A percentile compares a stretch with the other conserved stretches of the same genome.
Evolutionary conservation across 2,888 invertebrate genomes (phyloP).

Genomic region (Macrostomum cliftonense): DNA sequence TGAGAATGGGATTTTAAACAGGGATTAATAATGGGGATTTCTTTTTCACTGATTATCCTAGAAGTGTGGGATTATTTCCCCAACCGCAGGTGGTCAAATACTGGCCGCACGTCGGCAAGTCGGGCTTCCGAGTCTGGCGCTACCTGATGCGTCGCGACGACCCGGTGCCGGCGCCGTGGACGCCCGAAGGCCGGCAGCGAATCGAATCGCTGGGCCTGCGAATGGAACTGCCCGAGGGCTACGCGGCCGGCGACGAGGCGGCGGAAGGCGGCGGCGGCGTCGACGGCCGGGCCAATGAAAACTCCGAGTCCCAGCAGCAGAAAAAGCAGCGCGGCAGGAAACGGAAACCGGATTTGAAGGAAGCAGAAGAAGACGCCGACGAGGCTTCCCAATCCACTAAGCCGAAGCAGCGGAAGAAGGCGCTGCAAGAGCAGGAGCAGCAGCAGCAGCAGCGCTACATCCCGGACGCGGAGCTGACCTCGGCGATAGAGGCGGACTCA

Average conservation of each 20-base stretch:
- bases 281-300: neutral
- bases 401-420: too few species aligned
- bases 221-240: conserved; percentile 21
- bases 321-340: neutral
- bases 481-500: conserved; percentile 44
- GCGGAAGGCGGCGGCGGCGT: neutral
- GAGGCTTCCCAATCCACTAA: conserved; percentile 10
- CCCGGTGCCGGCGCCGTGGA: conserved; percentile 60
- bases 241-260: neutral
- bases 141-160: conserved; percentile 59
- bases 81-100: conserved; percentile 51
- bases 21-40: too few species aligned
- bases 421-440: too few species aligned
- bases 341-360: neutral
- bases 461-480: conserved; percentile 34
- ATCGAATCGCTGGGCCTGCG: conserved; percentile 36
- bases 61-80: too few species aligned
- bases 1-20: too few species aligned
- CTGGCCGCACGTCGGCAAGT: conserved; percentile 55
- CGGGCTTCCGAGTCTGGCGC: conserved; percentile 61
- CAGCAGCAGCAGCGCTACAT: conserved; percentile 27
- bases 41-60: too few species aligned
- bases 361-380: neutral
- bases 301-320: neutral
- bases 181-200: conserved; percentile 46